Base-by-base conservation (phyloP, 2,888 invertebrate species). In the Torymus tubicola region DNA sequence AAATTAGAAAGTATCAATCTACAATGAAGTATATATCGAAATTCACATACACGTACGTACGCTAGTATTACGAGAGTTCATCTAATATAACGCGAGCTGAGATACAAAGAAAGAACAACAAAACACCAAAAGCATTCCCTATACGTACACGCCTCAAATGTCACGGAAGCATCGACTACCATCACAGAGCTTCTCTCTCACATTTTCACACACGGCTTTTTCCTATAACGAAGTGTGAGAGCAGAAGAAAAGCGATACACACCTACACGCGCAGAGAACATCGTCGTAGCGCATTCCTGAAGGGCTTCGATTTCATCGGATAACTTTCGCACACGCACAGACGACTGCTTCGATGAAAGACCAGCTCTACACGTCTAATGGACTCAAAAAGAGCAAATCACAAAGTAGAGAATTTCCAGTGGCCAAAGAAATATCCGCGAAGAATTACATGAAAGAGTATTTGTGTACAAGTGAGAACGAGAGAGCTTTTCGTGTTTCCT, bases 281-380 rank as follows among this genome's bases (percentile, higher is more conserved):
- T 31, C 53, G 5, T 10, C 8, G 13, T n/a, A 42, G 11, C 53
- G 71, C 60, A 72, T 73, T 73, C 73, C 63, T 57, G 13, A 42
- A 31, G 65, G 53, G 78, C 68, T 72, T 78, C 63, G 68, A 78
- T 73, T 73, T 61, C 61, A 3, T 11, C 65, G 63, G 18, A 24
- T 64, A 68, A 79, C 21, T 69, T 79, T 79, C 14, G 63, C 31
- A 31, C 5, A 14, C 12, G 11, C 42, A 5, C 3, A 3, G 2
- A 3, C 24, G 24, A 31, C 31, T 3, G 4, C 4, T 31, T 8
- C 5, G 31, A 55, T 13, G 42, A 64, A 70, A 69, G 50, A 52
- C n/a, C n/a, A n/a, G 18, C 11, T 8, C 52, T 2, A 57, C 0
- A 57, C 31, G 8, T 1, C 31, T 8, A 2, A 57, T 10, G 16